These are phyloP conservation scores for Lophotis ruficrista DNA, from an alignment of 2,113 vertebrate genomes.

Conservation along the genomic window DNA sequence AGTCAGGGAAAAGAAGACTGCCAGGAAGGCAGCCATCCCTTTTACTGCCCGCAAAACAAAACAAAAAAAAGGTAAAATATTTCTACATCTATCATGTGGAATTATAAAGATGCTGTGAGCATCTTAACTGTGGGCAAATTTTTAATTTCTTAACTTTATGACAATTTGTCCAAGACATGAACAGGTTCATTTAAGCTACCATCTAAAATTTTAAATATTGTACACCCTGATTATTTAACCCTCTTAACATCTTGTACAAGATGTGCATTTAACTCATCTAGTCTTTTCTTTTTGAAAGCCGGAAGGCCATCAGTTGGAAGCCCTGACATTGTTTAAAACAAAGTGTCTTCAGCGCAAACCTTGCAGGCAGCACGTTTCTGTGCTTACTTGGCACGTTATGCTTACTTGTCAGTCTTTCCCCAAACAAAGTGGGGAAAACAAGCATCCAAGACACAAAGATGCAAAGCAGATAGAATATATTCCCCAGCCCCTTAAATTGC, in stretches of 20 bases:
- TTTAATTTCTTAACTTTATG: constrained; percentile 47
- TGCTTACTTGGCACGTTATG: neutral
- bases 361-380: constrained; percentile 25
- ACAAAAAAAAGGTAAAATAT: neutral
- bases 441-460: neutral
- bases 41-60: neutral
- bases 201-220: constrained; percentile 44
- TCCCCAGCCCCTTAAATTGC: neutral
- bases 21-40: neutral
- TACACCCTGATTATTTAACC: neutral
- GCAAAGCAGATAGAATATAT: constrained; percentile 12
- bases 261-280: neutral
- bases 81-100: constrained; percentile 36
- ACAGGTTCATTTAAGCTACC: constrained; percentile 10
- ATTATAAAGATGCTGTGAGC: constrained; percentile 40
- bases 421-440: constrained; percentile 5
- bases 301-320: neutral
- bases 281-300: neutral
- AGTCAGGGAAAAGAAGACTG: neutral
- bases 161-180: constrained; percentile 53
- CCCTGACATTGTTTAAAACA: neutral
- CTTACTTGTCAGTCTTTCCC: constrained; percentile 39
- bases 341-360: neutral
- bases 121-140: constrained; percentile 9
- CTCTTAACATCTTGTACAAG: no score